A percentile compares a stretch with the other conserved stretches of the same genome.
Evolutionary conservation across 2,888 invertebrate species (phyloP).

Genomic region (Tethea ocularis): DNA sequence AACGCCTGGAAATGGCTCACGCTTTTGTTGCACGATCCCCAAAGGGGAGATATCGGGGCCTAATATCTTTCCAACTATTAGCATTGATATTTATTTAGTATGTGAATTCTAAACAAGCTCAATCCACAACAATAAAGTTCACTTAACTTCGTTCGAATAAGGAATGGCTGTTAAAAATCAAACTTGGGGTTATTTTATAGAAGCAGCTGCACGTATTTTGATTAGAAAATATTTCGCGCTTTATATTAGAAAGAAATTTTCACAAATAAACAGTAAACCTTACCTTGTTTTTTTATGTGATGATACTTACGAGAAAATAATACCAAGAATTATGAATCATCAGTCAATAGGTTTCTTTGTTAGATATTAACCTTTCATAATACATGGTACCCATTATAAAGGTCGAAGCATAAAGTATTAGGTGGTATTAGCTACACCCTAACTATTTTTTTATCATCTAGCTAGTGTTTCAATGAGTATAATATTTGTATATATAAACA

Average conservation of each 20-base stretch:
- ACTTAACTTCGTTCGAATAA: constrained; percentile 29
- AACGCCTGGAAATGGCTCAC: constrained; percentile 78
- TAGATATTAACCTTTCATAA: background rate
- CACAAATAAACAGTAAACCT: background rate
- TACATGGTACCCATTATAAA: background rate
- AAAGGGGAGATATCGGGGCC: constrained; percentile 69
- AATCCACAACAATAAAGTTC: constrained; percentile 29
- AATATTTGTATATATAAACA: background rate
- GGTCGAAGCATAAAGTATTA: background rate
- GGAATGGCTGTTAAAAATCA: constrained; percentile 1
- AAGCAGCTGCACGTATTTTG: background rate
- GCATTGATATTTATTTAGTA: constrained; percentile 71
- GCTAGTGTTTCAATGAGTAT: background rate
- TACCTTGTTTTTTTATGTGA: background rate
- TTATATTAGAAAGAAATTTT: background rate
- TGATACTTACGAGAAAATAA: background rate
- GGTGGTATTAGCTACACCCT: background rate
- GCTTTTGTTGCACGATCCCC: constrained; percentile 72
- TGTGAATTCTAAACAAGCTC: constrained; percentile 70
- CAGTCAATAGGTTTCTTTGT: background rate
- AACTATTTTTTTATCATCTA: too few species aligned
- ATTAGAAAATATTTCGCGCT: background rate
- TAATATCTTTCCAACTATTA: constrained; percentile 70
- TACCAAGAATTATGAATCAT: background rate
- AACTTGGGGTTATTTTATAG: background rate